phyloP scores from a whole-genome alignment of 2,113 vertebrate genomes.

The Donacobius atricapilla region DNA sequence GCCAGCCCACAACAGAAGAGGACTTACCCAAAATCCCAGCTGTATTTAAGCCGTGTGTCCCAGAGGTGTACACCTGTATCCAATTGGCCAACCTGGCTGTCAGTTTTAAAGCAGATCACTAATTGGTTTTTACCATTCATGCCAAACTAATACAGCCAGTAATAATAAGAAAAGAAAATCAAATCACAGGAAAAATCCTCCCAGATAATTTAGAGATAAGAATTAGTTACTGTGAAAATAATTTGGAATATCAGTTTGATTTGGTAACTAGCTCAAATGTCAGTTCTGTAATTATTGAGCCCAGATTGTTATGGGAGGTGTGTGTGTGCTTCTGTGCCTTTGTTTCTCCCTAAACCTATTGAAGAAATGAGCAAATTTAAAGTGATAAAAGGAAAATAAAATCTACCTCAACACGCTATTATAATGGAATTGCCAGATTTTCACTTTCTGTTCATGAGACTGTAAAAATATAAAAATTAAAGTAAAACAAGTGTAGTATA shows the following conservation, averaged over 20 bases:
- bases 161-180: background rate
- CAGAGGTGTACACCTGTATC: no score
- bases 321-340: background rate
- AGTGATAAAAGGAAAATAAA: background rate
- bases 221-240: background rate
- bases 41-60: no score
- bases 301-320: background rate
- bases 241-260: background rate
- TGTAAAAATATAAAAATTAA: background rate
- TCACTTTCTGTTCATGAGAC: background rate
- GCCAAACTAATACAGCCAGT: no score
- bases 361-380: background rate
- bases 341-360: background rate
- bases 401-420: background rate
- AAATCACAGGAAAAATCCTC: background rate
- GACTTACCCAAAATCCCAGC: no score
- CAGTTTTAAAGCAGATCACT: no score
- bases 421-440: background rate
- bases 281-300: background rate
- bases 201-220: background rate
- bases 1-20: no score
- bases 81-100: no score
- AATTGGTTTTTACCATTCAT: no score
- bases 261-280: background rate
- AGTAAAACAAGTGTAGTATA: background rate